Evolutionary conservation across 2,888 invertebrate species (phyloP).

Genomic region (Venusia cambrica): DNA sequence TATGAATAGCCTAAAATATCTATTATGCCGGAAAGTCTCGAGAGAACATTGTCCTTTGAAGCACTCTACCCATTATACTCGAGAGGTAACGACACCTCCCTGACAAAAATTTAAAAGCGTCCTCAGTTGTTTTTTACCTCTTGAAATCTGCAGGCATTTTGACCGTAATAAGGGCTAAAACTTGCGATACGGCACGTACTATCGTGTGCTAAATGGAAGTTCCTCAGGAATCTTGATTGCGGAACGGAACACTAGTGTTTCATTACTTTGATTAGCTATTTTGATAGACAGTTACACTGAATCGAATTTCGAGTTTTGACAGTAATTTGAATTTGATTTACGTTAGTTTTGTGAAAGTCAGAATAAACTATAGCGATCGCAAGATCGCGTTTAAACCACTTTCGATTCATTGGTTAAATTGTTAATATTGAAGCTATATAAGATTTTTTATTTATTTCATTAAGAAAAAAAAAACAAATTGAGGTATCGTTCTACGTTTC

Average conservation of each 20-base stretch:
- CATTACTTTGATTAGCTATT: conserved; percentile 17
- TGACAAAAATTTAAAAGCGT: conserved; percentile 6
- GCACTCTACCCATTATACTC: background rate
- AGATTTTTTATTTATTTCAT: too few species aligned
- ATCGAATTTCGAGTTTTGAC: too few species aligned
- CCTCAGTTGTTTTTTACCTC: conserved; percentile 19
- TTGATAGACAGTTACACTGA: background rate
- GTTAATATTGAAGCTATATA: too few species aligned
- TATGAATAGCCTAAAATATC: too few species aligned
- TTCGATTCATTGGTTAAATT: too few species aligned
- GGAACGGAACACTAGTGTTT: conserved; percentile 24
- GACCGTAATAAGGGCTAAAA: conserved; percentile 47
- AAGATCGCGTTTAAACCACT: too few species aligned
- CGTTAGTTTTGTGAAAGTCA: too few species aligned
- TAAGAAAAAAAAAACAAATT: too few species aligned
- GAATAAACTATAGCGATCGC: too few species aligned
- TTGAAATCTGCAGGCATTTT: conserved; percentile 41
- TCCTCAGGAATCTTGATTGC: conserved; percentile 31
- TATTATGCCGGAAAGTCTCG: too few species aligned
- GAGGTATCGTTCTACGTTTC: too few species aligned
- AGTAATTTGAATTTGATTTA: too few species aligned
- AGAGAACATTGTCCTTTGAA: conserved; percentile 8
- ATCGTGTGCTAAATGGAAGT: conserved; percentile 40
- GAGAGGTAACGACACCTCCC: conserved; percentile 13
- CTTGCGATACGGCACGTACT: conserved; percentile 58